Conservation (phyloP, 1,140 invertebrate species). For the Chrysomallon squamiferum region DNA sequence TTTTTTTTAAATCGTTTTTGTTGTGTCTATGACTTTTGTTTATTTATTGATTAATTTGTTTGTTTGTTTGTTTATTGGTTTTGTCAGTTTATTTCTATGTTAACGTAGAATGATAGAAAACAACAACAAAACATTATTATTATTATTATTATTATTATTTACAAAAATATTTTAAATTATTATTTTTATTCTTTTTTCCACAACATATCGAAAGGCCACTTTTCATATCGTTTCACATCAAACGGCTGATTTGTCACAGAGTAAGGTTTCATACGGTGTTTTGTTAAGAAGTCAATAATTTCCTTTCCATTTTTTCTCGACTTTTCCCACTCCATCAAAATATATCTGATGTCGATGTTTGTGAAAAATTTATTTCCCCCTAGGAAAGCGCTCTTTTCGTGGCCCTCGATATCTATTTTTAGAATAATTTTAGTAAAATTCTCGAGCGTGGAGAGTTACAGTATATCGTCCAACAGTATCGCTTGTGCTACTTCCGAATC, state of each 20-base stretch:
- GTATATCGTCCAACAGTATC: constrained; percentile 20
- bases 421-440: constrained; percentile 16
- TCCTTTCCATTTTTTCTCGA: constrained; percentile 8
- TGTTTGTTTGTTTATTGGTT: too few relatives aligned
- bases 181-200: too few relatives aligned
- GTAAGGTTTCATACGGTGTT: constrained; percentile 15
- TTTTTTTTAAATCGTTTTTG: too few relatives aligned
- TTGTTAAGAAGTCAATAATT: constrained; percentile 18
- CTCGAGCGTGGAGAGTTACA: constrained; percentile 14
- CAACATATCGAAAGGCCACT: constrained; percentile 12
- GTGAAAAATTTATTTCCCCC: constrained; percentile 21
- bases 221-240: neutral
- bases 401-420: constrained; percentile 68
- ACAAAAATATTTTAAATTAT: too few relatives aligned
- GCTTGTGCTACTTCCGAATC: constrained; percentile 6
- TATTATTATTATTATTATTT: too few relatives aligned
- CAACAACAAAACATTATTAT: too few relatives aligned
- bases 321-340: constrained; percentile 26
- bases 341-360: constrained; percentile 10
- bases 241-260: neutral
- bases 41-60: too few relatives aligned
- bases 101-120: too few relatives aligned
- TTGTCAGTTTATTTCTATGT: too few relatives aligned
- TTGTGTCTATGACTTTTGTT: too few relatives aligned
- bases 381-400: constrained; percentile 18